Conservation (phyloP, 2,888 invertebrate genomes). For the Amiota mariae region DNA sequence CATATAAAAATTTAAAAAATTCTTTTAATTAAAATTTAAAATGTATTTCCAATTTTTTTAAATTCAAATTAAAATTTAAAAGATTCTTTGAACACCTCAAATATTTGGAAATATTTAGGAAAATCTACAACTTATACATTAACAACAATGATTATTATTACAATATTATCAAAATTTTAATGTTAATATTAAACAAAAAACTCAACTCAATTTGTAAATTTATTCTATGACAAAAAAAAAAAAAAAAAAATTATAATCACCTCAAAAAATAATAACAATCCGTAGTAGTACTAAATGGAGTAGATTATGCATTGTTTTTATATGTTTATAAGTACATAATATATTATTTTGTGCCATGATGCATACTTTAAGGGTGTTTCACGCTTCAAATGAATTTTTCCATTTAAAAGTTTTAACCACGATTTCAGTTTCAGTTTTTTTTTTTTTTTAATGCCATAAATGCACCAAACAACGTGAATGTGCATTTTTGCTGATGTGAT, state of each 20-base stretch:
- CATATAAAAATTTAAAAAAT: too few species aligned
- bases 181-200: background rate
- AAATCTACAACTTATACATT: too few species aligned
- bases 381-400: slow-evolving; percentile 21
- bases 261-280: slow-evolving; percentile 9
- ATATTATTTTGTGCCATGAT: background rate
- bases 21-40: too few species aligned
- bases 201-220: background rate
- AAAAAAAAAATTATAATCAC: background rate
- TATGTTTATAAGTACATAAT: background rate
- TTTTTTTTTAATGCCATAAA: background rate
- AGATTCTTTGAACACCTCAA: too few species aligned
- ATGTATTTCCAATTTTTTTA: too few species aligned
- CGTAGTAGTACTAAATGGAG: background rate
- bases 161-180: too few species aligned
- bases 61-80: too few species aligned
- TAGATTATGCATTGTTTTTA: slow-evolving; percentile 13
- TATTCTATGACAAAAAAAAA: background rate
- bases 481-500: slow-evolving; percentile 42
- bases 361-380: slow-evolving; percentile 43
- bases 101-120: too few species aligned
- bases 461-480: background rate
- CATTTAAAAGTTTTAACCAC: slow-evolving; percentile 1
- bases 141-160: too few species aligned
- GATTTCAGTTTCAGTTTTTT: slow-evolving; percentile 6